A percentile compares a stretch with the other conserved stretches of the same genome.
Conservation (phyloP, 2,888 invertebrate species). For the Arrhopalites spinosus region DNA sequence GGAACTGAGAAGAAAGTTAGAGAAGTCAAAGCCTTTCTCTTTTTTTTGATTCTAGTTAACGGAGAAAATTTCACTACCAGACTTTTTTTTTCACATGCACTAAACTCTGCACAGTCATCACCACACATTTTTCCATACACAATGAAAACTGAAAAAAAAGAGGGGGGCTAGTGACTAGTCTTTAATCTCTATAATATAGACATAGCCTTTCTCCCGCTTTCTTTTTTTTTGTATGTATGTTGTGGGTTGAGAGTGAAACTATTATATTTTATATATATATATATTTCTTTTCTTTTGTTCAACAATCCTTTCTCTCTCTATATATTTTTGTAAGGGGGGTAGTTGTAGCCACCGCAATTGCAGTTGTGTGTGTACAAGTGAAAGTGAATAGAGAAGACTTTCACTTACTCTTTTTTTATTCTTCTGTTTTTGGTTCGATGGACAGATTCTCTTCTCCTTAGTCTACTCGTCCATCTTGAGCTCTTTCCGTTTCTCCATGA, state of each 20-base stretch:
- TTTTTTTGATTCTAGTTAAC: slow-evolving; percentile 5
- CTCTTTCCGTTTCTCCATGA: background rate
- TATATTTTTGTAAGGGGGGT: background rate
- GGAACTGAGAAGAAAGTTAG: slow-evolving; percentile 11
- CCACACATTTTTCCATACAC: background rate
- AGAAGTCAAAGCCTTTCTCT: slow-evolving; percentile 10
- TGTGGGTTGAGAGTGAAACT: background rate
- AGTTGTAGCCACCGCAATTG: slow-evolving; percentile 10
- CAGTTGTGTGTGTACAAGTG: background rate
- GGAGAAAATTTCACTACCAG: slow-evolving; percentile 4
- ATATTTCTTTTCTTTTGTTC: slow-evolving; percentile 16
- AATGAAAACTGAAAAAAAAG: background rate
- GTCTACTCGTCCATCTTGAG: slow-evolving; percentile 16
- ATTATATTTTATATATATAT: slow-evolving; percentile 13
- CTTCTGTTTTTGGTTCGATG: slow-evolving; percentile 21
- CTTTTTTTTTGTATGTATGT: too few species aligned
- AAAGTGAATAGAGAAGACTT: background rate
- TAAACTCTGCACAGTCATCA: background rate
- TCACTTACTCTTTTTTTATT: slow-evolving; percentile 8
- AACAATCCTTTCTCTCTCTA: background rate
- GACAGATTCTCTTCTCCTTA: slow-evolving; percentile 20
- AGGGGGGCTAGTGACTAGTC: too few species aligned
- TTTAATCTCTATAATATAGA: too few species aligned
- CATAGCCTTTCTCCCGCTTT: too few species aligned
- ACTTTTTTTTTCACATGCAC: slow-evolving; percentile 8